Conservation (phyloP, 2,888 invertebrate species). For the Nephrotoma guestfalica region DNA sequence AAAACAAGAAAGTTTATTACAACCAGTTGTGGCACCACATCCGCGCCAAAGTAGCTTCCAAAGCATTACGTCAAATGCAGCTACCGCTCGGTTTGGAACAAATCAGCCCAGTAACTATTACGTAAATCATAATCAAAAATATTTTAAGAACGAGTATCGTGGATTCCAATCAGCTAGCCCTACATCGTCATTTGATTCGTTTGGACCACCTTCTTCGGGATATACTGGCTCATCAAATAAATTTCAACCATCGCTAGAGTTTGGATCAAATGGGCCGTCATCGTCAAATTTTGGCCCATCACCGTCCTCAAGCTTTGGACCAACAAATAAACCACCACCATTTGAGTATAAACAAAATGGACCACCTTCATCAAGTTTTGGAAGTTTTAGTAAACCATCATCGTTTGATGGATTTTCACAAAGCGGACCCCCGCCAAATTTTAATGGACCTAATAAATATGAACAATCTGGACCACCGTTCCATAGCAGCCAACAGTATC, state of each 20-base stretch:
- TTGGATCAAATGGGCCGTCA: background rate
- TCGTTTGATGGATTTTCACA: background rate
- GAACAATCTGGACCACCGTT: background rate
- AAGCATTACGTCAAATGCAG: background rate
- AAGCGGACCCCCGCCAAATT: background rate
- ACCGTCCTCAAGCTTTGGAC: background rate
- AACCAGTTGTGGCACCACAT: constrained; percentile 42
- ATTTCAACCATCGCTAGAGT: background rate
- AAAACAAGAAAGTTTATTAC: constrained; percentile 47
- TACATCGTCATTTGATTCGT: background rate
- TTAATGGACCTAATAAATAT: background rate
- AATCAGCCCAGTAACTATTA: background rate
- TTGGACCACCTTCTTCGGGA: background rate
- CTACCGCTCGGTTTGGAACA: background rate
- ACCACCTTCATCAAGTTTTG: background rate
- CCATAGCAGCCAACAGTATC: background rate
- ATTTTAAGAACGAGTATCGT: background rate
- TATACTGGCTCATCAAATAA: background rate
- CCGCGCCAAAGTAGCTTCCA: constrained; percentile 10
- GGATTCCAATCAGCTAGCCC: background rate
- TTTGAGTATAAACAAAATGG: background rate
- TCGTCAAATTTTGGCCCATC: background rate
- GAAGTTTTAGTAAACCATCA: background rate
- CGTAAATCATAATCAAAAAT: background rate
- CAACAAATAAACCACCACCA: background rate